These are phyloP conservation scores for Tichodroma muraria DNA, from an alignment of 2,113 vertebrate genomes.

Conservation along the genomic window DNA sequence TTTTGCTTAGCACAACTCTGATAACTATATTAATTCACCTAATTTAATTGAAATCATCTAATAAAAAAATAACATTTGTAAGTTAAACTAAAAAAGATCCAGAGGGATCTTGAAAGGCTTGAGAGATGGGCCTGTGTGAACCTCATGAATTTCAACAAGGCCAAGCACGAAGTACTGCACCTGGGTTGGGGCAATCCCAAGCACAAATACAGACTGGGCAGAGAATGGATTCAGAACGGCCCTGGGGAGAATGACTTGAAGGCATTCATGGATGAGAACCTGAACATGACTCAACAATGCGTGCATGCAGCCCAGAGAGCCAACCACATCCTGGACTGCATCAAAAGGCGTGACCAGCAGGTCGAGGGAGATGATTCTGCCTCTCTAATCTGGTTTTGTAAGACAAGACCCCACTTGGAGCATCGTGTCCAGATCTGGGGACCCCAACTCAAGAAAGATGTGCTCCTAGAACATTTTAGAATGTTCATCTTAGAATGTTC, in stretches of 20 bases:
- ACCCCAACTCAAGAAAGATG: background rate
- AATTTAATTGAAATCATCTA: background rate
- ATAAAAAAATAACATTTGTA: background rate
- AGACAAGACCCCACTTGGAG: background rate
- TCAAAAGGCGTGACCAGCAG: accelerated
- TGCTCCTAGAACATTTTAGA: too few relatives aligned
- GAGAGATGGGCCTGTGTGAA: background rate
- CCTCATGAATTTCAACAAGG: background rate
- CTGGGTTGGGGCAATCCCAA: background rate
- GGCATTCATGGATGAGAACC: background rate
- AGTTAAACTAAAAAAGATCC: background rate
- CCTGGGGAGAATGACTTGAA: background rate
- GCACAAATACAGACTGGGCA: background rate
- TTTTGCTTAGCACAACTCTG: background rate
- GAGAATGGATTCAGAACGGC: background rate
- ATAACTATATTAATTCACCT: background rate
- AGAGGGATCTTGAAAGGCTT: background rate
- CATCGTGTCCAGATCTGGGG: accelerated
- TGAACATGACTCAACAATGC: background rate
- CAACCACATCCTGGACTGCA: background rate
- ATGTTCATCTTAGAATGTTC: too few relatives aligned
- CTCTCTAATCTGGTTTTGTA: background rate
- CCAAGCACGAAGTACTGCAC: background rate
- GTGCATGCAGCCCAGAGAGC: background rate
- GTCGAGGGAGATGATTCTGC: background rate